These are phyloP conservation scores for Dasypogon diadema DNA, from an alignment of 2,888 invertebrate genomes.

Conservation along the genomic window DNA sequence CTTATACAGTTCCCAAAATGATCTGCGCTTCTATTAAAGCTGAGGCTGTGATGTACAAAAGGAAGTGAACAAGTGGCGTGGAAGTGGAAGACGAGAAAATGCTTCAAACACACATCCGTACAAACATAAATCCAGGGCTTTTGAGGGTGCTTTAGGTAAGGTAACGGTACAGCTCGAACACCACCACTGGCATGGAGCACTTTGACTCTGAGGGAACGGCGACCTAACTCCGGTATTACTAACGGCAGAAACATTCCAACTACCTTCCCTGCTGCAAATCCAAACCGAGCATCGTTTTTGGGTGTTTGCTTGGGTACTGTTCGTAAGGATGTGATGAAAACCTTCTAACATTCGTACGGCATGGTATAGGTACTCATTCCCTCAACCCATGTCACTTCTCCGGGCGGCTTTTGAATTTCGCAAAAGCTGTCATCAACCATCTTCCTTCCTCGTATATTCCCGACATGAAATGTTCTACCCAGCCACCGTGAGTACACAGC, in stretches of 20 bases:
- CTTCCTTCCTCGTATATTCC: slow-evolving; percentile 48
- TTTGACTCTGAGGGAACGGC: slow-evolving; percentile 40
- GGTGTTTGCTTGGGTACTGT: slow-evolving; percentile 37
- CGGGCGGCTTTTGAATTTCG: slow-evolving; percentile 49
- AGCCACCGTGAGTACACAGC: slow-evolving; percentile 34
- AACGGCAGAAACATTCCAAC: slow-evolving; percentile 46
- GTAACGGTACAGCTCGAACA: slow-evolving; percentile 38
- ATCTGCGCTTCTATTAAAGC: slow-evolving; percentile 50
- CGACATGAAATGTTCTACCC: slow-evolving; percentile 48
- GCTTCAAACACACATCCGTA: slow-evolving; percentile 48
- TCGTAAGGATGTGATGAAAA: slow-evolving; percentile 31
- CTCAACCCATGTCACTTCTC: slow-evolving; percentile 32
- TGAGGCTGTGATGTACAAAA: slow-evolving; percentile 26
- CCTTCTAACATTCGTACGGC: background rate
- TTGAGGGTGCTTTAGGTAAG: slow-evolving; percentile 45
- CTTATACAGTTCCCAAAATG: slow-evolving; percentile 46
- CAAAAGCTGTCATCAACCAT: slow-evolving; percentile 53
- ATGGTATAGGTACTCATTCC: background rate
- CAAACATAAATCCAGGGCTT: slow-evolving; percentile 55
- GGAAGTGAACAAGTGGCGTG: slow-evolving; percentile 12
- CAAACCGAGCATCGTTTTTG: slow-evolving; percentile 45
- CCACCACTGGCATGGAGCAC: slow-evolving; percentile 27
- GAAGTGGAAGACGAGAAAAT: slow-evolving; percentile 19
- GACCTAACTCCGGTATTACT: slow-evolving; percentile 50
- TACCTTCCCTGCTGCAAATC: slow-evolving; percentile 49